Percentiles rank a stretch among this genome's conserved stretches.
Conservation (phyloP, 2,113 vertebrate species). For the Etia nguti region DNA sequence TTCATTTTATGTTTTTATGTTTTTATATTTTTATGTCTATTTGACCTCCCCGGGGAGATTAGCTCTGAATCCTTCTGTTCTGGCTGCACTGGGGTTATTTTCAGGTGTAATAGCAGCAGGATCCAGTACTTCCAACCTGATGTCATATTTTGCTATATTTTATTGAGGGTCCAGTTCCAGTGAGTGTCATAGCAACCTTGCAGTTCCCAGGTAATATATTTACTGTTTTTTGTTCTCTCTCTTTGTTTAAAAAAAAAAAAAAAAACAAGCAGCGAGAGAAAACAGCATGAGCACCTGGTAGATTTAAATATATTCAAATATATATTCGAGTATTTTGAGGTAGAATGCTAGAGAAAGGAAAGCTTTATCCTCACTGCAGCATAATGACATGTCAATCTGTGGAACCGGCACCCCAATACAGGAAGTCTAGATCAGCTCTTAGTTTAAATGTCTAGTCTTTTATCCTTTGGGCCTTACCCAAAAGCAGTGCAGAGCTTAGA, state of each 20-base stretch:
- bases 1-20: background rate
- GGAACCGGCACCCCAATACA: background rate
- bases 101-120: background rate
- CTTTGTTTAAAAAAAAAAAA: background rate
- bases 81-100: background rate
- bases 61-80: background rate
- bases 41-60: background rate
- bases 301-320: background rate
- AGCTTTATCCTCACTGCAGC: background rate
- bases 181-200: background rate
- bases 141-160: background rate
- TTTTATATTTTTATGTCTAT: background rate
- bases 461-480: background rate
- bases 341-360: background rate
- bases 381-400: background rate
- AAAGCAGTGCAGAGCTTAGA: background rate
- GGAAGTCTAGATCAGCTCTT: background rate
- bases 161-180: background rate
- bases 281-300: background rate
- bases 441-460: background rate
- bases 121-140: background rate
- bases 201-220: background rate
- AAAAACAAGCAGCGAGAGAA: background rate
- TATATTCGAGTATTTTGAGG: background rate
- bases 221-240: background rate